These are phyloP conservation scores for Macrochelys suwanniensis DNA, from an alignment of 2,797 vertebrate species.

Conservation along the genomic window DNA sequence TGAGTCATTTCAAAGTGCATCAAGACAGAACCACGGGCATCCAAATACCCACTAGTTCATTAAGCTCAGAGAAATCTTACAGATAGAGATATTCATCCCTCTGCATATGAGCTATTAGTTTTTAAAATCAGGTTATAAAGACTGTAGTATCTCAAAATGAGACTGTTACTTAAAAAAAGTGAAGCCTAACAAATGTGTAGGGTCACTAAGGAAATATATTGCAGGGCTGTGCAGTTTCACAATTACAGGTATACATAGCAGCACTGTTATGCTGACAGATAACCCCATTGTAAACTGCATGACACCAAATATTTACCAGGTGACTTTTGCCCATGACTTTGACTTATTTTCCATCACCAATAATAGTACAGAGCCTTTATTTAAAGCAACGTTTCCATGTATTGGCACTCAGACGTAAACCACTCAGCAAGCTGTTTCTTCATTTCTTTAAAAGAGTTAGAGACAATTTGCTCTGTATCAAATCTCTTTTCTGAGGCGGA, in stretches of 20 bases:
- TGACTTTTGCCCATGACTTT: not conserved
- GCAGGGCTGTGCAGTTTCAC: not conserved
- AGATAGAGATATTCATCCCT: not conserved
- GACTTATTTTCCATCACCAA: not conserved
- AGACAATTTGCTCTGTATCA: not conserved
- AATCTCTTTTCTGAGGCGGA: not conserved
- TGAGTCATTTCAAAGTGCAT: not conserved
- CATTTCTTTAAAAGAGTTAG: not conserved
- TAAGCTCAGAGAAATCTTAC: not conserved
- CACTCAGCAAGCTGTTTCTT: not conserved
- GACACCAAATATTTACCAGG: not conserved
- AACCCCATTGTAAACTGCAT: not conserved
- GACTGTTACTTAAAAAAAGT: not conserved
- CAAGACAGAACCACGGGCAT: not conserved
- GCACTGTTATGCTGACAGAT: not conserved
- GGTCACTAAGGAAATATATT: not conserved
- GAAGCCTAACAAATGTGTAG: not conserved
- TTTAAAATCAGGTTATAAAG: not conserved
- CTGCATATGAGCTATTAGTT: not conserved
- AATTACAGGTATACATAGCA: not conserved
- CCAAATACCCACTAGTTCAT: not conserved
- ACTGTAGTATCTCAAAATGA: not conserved
- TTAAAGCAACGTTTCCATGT: conserved; percentile 1
- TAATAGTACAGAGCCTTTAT: not conserved
- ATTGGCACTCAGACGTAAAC: not conserved